Evolutionary conservation across 2,113 vertebrate genomes (phyloP), one percentile per base, ranked within the genome.

Genomic region (Phoenicopterus ruber): DNA sequence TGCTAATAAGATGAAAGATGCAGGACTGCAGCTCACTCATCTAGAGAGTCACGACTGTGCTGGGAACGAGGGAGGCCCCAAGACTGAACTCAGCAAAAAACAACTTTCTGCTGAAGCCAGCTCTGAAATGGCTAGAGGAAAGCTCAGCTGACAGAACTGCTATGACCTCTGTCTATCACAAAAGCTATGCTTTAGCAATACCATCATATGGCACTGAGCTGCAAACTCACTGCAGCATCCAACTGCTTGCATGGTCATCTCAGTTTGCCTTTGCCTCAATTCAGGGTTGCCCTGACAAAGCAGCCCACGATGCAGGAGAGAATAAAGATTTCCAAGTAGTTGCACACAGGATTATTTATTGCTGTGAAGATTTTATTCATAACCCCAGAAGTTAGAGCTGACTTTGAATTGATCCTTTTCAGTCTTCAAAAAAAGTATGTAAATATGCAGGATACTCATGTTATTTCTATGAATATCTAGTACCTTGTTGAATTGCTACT

Each of bases 1-100:
- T 88, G 82, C 42, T 83, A 93, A 94, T 40, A 86, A 98, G 70
- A 50, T 32, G 25, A 31, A 87, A 58, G 62, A 91, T 19, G 32
- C 26, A 14, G 18, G 46, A 69, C 22, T 17, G 7, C 36, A 31
- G 38, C 42, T 65, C 14, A 17, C 70, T 86, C 34, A 10, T 42
- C 59, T 63, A 32, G 14, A 62, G 29, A 69, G 42, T 61, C 71
- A 57, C 34, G 54, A 47, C 58, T 65, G 22, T 29, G 17, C 21
- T 22, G 32, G 63, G 36, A 86, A 46, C 21, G 49, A 72, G 22
- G 4, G 28, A 50, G 29, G 49, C 46, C 36, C 38, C 1, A 3
- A 61, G 62, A 61, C 29, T 52, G 59, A 88, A 55, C 34, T 81
- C 74, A 63, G 34, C 44, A 82, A 88, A 77, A 17, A 90, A 40